Percentiles rank a stretch among this genome's conserved stretches.
phyloP scores from a whole-genome alignment of 2,888 invertebrate genomes.

The Antheraea yamamai region DNA sequence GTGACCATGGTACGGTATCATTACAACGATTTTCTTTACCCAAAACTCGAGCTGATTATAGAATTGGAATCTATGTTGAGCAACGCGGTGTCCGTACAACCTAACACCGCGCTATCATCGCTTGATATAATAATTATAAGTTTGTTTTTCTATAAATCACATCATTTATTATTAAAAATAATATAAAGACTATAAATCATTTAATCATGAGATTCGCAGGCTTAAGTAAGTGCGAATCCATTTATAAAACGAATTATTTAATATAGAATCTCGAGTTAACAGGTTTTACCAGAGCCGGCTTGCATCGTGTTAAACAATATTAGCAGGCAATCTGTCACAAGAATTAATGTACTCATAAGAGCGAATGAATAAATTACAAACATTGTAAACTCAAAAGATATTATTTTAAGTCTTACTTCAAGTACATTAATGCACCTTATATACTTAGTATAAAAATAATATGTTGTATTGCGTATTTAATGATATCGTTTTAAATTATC shows the following conservation, averaged over 20 bases:
- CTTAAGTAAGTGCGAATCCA: constrained; percentile 16
- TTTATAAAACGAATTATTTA: constrained; percentile 24
- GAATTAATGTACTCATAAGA: not conserved
- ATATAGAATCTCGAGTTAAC: constrained; percentile 21
- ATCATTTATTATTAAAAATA: constrained; percentile 11
- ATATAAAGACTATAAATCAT: constrained; percentile 1
- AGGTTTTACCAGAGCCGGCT: constrained; percentile 19
- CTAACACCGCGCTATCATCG: not conserved
- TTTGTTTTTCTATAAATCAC: not conserved
- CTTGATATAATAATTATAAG: not conserved
- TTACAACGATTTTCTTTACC: too few species aligned
- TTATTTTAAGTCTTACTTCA: not conserved
- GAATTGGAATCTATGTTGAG: too few species aligned
- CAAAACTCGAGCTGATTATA: too few species aligned
- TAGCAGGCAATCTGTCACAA: constrained; percentile 11
- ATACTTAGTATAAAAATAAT: not conserved
- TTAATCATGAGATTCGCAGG: constrained; percentile 17
- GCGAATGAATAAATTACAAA: constrained; percentile 5
- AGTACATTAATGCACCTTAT: not conserved
- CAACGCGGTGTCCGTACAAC: too few species aligned
- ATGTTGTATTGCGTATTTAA: not conserved
- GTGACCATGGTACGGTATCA: too few species aligned
- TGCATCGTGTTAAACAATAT: constrained; percentile 21
- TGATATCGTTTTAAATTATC: not conserved
- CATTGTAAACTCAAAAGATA: not conserved